A percentile compares a stretch with the other conserved stretches of the same genome.
Conservation (phyloP, 2,888 invertebrate genomes). For the Ectropis crepuscularia region DNA sequence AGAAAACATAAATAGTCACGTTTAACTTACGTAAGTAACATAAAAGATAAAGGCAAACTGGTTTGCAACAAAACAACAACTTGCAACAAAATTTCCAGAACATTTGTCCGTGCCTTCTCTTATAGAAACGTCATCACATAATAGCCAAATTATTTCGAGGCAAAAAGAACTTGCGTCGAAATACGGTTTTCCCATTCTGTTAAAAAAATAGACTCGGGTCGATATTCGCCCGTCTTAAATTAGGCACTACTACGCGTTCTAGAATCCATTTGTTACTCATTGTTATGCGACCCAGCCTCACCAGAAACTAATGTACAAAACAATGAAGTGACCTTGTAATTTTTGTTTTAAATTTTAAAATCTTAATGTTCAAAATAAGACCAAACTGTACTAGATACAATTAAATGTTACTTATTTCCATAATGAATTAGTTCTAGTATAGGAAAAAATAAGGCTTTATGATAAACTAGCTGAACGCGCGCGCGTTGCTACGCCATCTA, state of each 20-base stretch:
- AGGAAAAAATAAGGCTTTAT: no score
- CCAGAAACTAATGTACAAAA: conserved; percentile 19
- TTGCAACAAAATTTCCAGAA: neutral
- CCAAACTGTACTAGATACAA: no score
- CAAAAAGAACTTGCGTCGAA: conserved; percentile 42
- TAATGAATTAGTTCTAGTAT: no score
- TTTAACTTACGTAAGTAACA: no score
- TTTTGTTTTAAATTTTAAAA: conserved; percentile 9
- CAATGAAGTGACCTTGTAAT: conserved; percentile 19
- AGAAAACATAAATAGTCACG: no score
- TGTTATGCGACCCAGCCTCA: conserved; percentile 14
- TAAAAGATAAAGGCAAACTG: neutral
- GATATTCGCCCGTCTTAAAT: no score
- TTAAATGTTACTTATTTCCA: no score
- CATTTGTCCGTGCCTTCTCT: neutral
- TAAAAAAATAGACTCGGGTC: conserved; percentile 35
- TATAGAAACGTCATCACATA: conserved; percentile 16
- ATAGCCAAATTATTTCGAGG: conserved; percentile 27
- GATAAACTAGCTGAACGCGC: no score
- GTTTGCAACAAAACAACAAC: no score
- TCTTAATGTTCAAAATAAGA: neutral
- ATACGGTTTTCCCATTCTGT: conserved; percentile 42
- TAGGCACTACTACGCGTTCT: conserved; percentile 26
- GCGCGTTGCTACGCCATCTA: no score
- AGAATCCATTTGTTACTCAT: conserved; percentile 22